A percentile compares a stretch with the other conserved stretches of the same genome.
phyloP scores from a whole-genome alignment of 1,140 invertebrate genomes.

The Drosophila novamexicana region DNA sequence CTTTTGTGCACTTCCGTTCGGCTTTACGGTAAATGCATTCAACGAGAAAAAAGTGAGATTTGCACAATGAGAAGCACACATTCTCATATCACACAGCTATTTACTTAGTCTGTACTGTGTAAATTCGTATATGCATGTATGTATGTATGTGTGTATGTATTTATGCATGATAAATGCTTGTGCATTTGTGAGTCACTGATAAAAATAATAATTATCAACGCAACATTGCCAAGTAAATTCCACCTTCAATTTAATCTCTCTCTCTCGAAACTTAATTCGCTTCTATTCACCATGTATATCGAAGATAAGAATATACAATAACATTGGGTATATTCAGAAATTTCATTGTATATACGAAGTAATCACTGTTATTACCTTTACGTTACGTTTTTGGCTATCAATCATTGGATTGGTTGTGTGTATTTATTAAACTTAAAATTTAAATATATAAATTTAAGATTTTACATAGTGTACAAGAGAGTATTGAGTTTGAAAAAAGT shows the following conservation, averaged over 20 bases:
- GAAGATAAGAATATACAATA: slow-evolving; percentile 11
- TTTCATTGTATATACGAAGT: slow-evolving; percentile 10
- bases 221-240: slow-evolving; percentile 1
- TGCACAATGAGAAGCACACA: not conserved
- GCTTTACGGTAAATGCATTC: slow-evolving; percentile 30
- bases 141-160: no score
- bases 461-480: no score
- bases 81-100: slow-evolving; percentile 4
- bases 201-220: slow-evolving; percentile 23
- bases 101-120: not conserved
- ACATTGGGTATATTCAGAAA: not conserved
- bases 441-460: no score
- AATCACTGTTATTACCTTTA: not conserved
- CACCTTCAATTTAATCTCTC: slow-evolving; percentile 13
- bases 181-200: slow-evolving; percentile 12
- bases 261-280: slow-evolving; percentile 11
- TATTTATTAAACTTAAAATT: no score
- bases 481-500: no score
- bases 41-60: slow-evolving; percentile 4
- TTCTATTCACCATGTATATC: slow-evolving; percentile 40
- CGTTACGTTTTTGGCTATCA: no score
- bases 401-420: no score
- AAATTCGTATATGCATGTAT: not conserved
- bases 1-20: slow-evolving; percentile 64
- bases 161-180: not conserved